Conservation (phyloP, 2,113 vertebrate species). For the Trichomycterus rosablanca region DNA sequence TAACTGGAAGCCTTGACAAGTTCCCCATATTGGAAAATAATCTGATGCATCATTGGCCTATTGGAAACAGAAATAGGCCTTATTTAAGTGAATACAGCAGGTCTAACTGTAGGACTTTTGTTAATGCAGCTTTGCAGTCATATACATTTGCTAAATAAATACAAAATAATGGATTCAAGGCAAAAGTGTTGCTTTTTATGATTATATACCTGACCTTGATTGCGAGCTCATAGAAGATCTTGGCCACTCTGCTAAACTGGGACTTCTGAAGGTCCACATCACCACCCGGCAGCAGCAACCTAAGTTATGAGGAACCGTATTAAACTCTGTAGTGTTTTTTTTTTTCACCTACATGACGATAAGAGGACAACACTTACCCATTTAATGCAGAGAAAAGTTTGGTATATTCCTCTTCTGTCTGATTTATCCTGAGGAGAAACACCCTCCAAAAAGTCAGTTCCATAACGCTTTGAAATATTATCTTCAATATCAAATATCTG, state of each 20-base stretch:
- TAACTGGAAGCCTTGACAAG: slow-evolving; percentile 87
- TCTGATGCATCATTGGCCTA: slow-evolving; percentile 82
- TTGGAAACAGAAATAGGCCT: neutral
- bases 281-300: slow-evolving; percentile 69
- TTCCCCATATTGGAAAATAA: slow-evolving; percentile 93
- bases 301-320: slow-evolving; percentile 24
- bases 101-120: too few species aligned
- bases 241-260: slow-evolving; percentile 56
- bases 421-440: slow-evolving; percentile 57
- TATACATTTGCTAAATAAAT: too few species aligned
- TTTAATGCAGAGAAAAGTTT: slow-evolving; percentile 64
- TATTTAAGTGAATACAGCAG: too few species aligned
- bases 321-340: neutral
- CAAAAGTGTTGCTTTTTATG: too few species aligned
- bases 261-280: slow-evolving; percentile 62
- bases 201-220: slow-evolving; percentile 63
- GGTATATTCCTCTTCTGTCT: slow-evolving; percentile 58
- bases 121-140: neutral
- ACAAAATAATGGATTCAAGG: too few species aligned
- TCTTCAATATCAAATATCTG: neutral
- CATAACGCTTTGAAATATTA: too few species aligned
- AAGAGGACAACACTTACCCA: slow-evolving; percentile 52
- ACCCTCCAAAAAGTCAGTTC: neutral
- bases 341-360: neutral
- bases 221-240: slow-evolving; percentile 66